Percentiles rank a stretch among this genome's conserved stretches.
These are phyloP conservation scores for Neogobius melanostomus DNA, from an alignment of 2,113 vertebrate species.

Conservation along the genomic window DNA sequence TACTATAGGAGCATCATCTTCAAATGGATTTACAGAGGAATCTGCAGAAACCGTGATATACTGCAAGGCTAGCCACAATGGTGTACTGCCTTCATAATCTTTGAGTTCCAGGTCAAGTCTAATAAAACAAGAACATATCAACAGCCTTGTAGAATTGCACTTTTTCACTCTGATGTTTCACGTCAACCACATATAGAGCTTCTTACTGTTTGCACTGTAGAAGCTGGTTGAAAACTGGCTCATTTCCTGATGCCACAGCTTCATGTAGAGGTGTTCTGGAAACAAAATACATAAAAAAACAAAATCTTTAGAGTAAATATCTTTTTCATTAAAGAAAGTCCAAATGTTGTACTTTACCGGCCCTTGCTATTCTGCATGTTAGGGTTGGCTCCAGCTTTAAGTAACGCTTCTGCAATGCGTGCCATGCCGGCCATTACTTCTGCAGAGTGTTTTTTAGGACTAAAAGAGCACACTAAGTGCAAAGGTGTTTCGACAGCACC, in stretches of 20 bases:
- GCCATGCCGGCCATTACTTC: constrained; percentile 92
- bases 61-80: constrained; percentile 96
- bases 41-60: constrained; percentile 91
- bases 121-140: background rate
- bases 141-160: background rate
- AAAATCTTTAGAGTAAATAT: constrained; percentile 1
- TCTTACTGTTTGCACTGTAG: constrained; percentile 97
- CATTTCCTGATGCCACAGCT: constrained; percentile 89
- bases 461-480: constrained; percentile 92
- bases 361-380: constrained; percentile 96
- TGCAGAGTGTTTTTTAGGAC: constrained; percentile 84
- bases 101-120: constrained; percentile 95
- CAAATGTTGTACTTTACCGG: constrained; percentile 71
- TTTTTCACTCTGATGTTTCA: background rate
- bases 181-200: background rate
- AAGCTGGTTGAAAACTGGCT: constrained; percentile 92
- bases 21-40: constrained; percentile 92
- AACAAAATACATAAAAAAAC: background rate
- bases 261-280: constrained; percentile 91
- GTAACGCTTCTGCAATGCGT: constrained; percentile 87
- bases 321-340: background rate
- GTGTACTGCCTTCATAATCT: constrained; percentile 93
- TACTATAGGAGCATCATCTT: constrained; percentile 86
- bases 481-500: constrained; percentile 93
- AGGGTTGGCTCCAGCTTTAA: constrained; percentile 91